A percentile compares a stretch with the other conserved stretches of the same genome.
Conservation (phyloP, 2,113 vertebrate genomes). For the Rhynchopsitta pachyrhyncha region DNA sequence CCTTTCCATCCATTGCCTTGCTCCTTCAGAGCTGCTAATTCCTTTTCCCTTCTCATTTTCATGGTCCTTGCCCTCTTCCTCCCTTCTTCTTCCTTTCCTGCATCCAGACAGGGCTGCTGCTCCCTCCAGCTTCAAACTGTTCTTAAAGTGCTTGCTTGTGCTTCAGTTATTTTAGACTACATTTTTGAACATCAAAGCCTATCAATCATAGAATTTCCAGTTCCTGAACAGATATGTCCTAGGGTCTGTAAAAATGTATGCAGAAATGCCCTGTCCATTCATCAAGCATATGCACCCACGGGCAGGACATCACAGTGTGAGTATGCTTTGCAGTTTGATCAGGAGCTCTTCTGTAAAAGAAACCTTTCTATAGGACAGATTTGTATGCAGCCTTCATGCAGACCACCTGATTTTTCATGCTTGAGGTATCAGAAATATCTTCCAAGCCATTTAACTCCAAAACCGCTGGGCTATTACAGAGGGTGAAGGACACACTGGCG, state of each 20-base stretch:
- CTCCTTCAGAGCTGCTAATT: not conserved
- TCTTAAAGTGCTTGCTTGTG: not conserved
- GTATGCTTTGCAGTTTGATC: not conserved
- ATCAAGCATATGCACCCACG: not conserved
- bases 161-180: not conserved
- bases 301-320: not conserved
- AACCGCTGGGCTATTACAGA: accelerated
- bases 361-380: not conserved
- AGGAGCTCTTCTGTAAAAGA: not conserved
- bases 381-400: not conserved
- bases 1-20: not conserved
- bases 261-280: not conserved
- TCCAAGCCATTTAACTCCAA: not conserved
- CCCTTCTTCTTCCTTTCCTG: not conserved
- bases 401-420: not conserved
- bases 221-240: not conserved
- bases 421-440: not conserved
- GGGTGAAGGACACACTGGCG: not conserved
- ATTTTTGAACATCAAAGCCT: not conserved
- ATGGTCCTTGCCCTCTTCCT: not conserved
- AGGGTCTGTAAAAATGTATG: not conserved
- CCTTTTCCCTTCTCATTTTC: not conserved
- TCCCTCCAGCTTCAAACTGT: not conserved
- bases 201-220: not conserved
- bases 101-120: not conserved